Base-by-base conservation (phyloP, 2,113 vertebrate species). In the Thunnus thynnus region DNA sequence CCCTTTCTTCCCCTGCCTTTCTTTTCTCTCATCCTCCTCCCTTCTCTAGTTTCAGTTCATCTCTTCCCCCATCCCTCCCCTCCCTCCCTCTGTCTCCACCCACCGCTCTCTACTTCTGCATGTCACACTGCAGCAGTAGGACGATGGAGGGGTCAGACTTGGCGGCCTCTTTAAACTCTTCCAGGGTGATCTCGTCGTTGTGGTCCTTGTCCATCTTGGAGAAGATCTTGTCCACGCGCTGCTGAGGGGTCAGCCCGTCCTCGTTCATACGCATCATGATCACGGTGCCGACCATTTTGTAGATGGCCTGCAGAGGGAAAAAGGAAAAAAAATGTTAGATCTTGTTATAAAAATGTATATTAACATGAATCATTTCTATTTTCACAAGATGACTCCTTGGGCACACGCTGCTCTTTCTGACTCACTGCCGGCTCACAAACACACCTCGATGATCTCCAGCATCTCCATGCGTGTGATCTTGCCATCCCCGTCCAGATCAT, bases 191-290 rank as follows among this genome's bases (percentile, higher is more conserved):
- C 94, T 99, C 98, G 78, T 99, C 98, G 0, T 99, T 97, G 91
- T 98, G 97, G 94, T 99, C 98, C 89, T 97, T 98, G 95, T 99
- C 98, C 98, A 99, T 99, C 96, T 99, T 99, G 91, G 97, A 98
- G 95, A 99, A 99, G 96, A 99, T 99, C 95, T 98, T 99, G 95
- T 99, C 98, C 25, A 99, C 98, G 0, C 98, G 96, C 91, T 99
- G 98, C 94, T 99, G 98, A 17, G 98, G 97, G 0, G 98, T 99
- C 90, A 99, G 95, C 83, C 97, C 97, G 0, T 99, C 98, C 41
- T 99, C 98, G 73, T 99, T 99, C 98, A 99, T 99, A 3, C 98
- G 96, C 98, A 99, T 99, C 98, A 99, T 99, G 90, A 99, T 99
- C 87, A 99, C 98, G 0, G 98, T 99, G 80, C 98, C 98, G 55